Conservation (phyloP, 2,113 vertebrate species). For the Nannospalax galili region DNA sequence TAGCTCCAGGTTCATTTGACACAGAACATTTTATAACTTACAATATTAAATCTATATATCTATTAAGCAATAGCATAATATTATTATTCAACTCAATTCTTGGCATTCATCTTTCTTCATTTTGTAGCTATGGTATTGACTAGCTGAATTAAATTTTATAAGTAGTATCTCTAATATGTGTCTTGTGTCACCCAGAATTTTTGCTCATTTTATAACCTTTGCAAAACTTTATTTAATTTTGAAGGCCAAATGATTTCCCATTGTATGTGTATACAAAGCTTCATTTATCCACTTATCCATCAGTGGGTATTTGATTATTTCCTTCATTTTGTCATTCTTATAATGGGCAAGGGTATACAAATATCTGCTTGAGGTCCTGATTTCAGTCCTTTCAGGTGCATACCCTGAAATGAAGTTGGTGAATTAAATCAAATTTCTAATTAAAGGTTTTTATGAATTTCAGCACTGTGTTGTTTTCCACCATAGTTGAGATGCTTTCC, state of each 20-base stretch:
- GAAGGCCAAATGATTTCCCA: background rate
- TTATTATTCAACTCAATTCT: too few relatives aligned
- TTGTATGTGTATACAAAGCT: background rate
- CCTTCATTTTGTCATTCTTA: too few relatives aligned
- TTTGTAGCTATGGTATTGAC: background rate
- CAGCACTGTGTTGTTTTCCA: background rate
- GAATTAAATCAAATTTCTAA: background rate
- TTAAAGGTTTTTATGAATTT: background rate
- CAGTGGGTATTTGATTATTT: too few relatives aligned
- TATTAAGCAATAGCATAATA: too few relatives aligned
- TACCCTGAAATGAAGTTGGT: background rate
- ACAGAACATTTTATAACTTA: too few relatives aligned
- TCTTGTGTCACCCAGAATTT: background rate
- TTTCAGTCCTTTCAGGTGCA: background rate
- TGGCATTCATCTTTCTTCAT: background rate
- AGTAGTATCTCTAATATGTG: background rate
- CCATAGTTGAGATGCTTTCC: background rate
- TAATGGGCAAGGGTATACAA: background rate
- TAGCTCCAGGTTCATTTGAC: too few relatives aligned
- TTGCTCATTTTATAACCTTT: too few relatives aligned
- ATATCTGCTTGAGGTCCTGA: background rate
- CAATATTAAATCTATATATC: too few relatives aligned
- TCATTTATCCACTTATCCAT: too few relatives aligned
- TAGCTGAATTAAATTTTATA: background rate
- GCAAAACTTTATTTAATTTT: too few relatives aligned